Evolutionary conservation across 2,888 invertebrate species (phyloP), one percentile per base, ranked within the genome.

Genomic region (Hypercompe scribonia): DNA sequence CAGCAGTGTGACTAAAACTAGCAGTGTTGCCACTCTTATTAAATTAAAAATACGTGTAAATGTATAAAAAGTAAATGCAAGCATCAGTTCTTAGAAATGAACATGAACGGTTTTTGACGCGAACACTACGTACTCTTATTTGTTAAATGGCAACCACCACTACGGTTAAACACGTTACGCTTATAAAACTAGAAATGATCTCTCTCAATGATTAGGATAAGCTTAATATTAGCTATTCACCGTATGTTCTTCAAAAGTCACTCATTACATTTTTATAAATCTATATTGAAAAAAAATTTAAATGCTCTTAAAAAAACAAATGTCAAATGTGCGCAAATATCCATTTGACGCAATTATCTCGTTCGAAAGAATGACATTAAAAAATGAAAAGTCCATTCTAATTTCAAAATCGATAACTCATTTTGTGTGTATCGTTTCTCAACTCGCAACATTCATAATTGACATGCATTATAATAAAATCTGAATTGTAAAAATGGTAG

Each of bases 141-240:
- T 77, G 72, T 78, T 81, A 81, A 81, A 88, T 91, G 92, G 92
- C 93, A 93, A 92, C 92, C 90, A 88, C 89, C 88, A 87, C 87
- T 89, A 89, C 81, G 78, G 77, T 84, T 86, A 89, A 87, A 82
- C 87, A 89, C 86, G 87, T 89, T 90, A 91, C 86, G 85, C 91
- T 94, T 93, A 93, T 77, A 90, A 87, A 87, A 87, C 91, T 93
- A 93, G 80, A 90, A 90, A 91, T 91, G 87, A 91, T 95, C 94
- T 95, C 95, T 95, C 95, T 94, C 94, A 89, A 86, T 92, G 86
- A 86, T 91, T 92, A 91, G 85, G 82, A 61, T 90, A 90, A 91
- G 90, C 91, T 91, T 89, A 88, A 88, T 86, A 81, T 71, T 78
- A 72, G 77, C 80, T 77, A 73, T 58, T 65, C 46, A 50, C 74